A percentile compares a stretch with the other conserved stretches of the same genome.
phyloP scores from a whole-genome alignment of 2,113 vertebrate genomes.

The Planiliza haematocheilus region DNA sequence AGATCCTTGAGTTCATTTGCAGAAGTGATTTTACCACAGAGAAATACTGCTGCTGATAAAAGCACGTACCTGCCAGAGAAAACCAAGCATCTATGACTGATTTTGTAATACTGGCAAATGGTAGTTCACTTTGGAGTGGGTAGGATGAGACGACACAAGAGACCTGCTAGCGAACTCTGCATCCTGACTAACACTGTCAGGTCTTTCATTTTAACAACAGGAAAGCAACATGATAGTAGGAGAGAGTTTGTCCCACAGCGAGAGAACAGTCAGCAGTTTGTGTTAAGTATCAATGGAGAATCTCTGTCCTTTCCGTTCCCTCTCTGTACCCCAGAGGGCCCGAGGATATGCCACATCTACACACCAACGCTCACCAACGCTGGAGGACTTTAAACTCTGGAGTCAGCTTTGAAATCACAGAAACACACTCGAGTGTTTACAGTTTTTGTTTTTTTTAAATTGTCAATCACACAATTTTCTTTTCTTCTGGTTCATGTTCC shows the following conservation, averaged over 20 bases:
- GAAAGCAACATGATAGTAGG: slow-evolving; percentile 53
- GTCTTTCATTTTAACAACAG: slow-evolving; percentile 61
- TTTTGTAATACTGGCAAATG: slow-evolving; percentile 5
- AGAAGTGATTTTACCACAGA: slow-evolving; percentile 21
- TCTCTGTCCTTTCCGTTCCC: slow-evolving; percentile 38
- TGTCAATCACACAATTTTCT: background rate
- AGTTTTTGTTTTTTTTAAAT: background rate
- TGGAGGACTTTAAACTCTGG: background rate
- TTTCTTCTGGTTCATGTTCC: slow-evolving; percentile 6
- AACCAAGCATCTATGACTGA: slow-evolving; percentile 7
- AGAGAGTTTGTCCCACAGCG: slow-evolving; percentile 44
- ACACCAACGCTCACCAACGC: background rate
- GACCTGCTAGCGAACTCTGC: slow-evolving; percentile 39
- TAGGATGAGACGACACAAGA: slow-evolving; percentile 17
- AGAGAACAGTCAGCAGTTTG: slow-evolving; percentile 70
- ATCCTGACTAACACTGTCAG: slow-evolving; percentile 50
- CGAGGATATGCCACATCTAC: slow-evolving; percentile 8
- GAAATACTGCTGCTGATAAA: slow-evolving; percentile 19
- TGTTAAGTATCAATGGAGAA: slow-evolving; percentile 55
- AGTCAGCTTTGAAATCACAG: slow-evolving; percentile 15
- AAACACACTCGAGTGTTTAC: background rate
- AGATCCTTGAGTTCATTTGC: slow-evolving; percentile 11
- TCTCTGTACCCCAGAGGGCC: background rate
- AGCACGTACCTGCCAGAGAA: background rate
- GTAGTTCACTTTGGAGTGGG: slow-evolving; percentile 9